Conservation (phyloP, 2,113 vertebrate species). For the Bufo bufo region DNA sequence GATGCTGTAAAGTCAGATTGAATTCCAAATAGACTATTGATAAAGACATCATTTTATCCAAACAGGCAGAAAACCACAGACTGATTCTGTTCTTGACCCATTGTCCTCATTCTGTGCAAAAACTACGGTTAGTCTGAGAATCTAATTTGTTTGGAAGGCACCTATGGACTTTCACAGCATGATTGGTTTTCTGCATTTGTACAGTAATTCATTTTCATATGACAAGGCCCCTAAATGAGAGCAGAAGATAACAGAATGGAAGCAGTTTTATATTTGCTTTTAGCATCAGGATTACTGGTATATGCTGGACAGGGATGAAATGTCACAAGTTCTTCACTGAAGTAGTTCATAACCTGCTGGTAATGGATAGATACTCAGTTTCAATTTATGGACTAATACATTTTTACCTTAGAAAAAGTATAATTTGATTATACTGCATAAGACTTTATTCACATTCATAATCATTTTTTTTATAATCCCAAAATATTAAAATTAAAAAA, state of each 20-base stretch:
- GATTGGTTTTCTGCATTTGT: slow-evolving; percentile 52
- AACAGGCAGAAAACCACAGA: slow-evolving; percentile 40
- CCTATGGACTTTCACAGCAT: slow-evolving; percentile 54
- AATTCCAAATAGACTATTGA: slow-evolving; percentile 36
- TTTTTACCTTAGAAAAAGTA: slow-evolving; percentile 29
- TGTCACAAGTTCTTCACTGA: slow-evolving; percentile 15
- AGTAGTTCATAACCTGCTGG: neutral
- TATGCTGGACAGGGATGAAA: neutral
- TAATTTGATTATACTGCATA: slow-evolving; percentile 16
- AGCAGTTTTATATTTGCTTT: slow-evolving; percentile 18
- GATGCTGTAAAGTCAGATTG: neutral
- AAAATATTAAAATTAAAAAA: too few species aligned
- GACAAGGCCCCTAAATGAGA: slow-evolving; percentile 39
- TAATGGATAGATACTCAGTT: neutral
- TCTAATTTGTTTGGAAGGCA: slow-evolving; percentile 57
- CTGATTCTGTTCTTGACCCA: slow-evolving; percentile 51
- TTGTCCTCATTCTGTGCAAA: slow-evolving; percentile 23
- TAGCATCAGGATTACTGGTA: neutral
- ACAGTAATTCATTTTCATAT: slow-evolving; percentile 56
- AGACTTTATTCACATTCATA: neutral
- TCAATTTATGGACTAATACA: slow-evolving; percentile 9
- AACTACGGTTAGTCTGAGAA: slow-evolving; percentile 26
- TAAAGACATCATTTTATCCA: slow-evolving; percentile 38
- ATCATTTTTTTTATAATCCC: too few species aligned
- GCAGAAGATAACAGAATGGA: slow-evolving; percentile 24